phyloP scores from a whole-genome alignment of 2,113 vertebrate genomes.

The Heteronetta atricapilla region DNA sequence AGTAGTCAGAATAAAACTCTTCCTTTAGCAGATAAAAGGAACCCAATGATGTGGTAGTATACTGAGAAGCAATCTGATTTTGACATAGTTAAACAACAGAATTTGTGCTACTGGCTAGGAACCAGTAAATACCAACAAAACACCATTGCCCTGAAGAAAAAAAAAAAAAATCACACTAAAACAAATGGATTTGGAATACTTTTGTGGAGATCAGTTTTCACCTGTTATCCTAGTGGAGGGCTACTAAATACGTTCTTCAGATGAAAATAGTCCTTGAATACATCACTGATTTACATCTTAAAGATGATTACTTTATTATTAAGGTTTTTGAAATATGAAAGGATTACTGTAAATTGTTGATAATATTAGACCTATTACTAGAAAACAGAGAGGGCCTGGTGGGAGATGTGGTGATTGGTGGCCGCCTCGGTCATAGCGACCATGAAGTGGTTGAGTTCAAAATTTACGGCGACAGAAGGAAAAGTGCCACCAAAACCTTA shows the following conservation, averaged over 20 bases:
- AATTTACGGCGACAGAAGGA: too few species aligned
- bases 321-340: background rate
- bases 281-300: background rate
- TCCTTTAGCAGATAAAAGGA: background rate
- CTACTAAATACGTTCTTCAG: background rate
- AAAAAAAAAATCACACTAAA: background rate
- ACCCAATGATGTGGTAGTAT: accelerated
- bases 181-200: background rate
- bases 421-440: too few species aligned
- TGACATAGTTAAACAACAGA: background rate
- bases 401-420: too few species aligned
- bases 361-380: too few species aligned
- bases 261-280: background rate
- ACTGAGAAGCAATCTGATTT: background rate
- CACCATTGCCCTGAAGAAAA: accelerated
- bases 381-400: too few species aligned
- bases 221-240: background rate
- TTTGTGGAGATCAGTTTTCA: background rate
- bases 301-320: constrained; percentile 24
- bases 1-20: background rate
- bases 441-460: too few species aligned
- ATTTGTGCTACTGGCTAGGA: background rate
- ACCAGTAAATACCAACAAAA: background rate
- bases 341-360: background rate
- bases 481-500: too few species aligned